Percentiles rank a stretch among this genome's conserved stretches.
phyloP scores from a whole-genome alignment of 2,888 invertebrate genomes.

The Kryphioiulus occultus region DNA sequence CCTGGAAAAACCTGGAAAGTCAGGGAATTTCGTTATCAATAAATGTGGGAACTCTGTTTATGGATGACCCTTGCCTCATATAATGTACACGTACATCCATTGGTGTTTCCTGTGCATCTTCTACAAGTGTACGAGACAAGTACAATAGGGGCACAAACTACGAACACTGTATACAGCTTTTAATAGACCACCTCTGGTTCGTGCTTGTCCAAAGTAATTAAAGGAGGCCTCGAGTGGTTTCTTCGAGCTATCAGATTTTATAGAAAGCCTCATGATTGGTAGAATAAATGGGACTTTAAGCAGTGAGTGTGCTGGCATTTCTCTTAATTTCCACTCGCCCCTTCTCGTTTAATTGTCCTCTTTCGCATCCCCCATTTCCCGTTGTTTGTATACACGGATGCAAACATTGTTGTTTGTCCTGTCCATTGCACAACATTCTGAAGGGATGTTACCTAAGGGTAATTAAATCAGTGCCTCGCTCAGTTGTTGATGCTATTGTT shows the following conservation, averaged over 20 bases:
- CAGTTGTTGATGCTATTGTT: background rate
- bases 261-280: background rate
- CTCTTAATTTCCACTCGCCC: background rate
- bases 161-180: too few species aligned
- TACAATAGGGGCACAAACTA: background rate
- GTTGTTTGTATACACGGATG: background rate
- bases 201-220: background rate
- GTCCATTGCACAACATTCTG: background rate
- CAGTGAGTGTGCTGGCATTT: background rate
- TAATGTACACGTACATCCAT: background rate
- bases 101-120: background rate
- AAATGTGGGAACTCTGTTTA: too few species aligned
- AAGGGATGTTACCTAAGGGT: constrained; percentile 5
- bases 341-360: background rate
- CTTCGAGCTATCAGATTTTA: background rate
- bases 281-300: background rate
- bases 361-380: background rate
- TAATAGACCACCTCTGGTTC: background rate
- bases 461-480: background rate
- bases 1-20: too few species aligned
- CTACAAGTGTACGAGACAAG: background rate
- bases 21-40: too few species aligned
- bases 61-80: too few species aligned
- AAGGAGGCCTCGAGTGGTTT: background rate
- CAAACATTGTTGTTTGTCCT: background rate